phyloP scores from a whole-genome alignment of 1,140 invertebrate genomes.

The Spodoptera litura region DNA sequence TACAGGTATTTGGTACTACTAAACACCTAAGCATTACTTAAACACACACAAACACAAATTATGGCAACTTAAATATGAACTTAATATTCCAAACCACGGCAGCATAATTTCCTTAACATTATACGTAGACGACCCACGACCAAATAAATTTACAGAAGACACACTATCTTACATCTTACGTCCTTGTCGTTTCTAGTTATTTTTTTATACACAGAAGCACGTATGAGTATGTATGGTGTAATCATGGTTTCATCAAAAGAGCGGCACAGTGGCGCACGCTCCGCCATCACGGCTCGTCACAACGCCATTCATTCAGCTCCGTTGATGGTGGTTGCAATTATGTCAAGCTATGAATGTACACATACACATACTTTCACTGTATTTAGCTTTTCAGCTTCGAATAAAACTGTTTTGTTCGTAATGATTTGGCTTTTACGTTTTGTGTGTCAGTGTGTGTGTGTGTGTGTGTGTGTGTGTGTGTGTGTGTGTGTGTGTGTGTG shows the following conservation, averaged over 20 bases:
- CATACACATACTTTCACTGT: slow-evolving; percentile 48
- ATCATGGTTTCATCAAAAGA: slow-evolving; percentile 82
- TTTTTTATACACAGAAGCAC: slow-evolving; percentile 44
- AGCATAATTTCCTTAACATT: slow-evolving; percentile 3
- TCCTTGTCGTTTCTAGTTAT: slow-evolving; percentile 50
- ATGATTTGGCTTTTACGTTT: slow-evolving; percentile 46
- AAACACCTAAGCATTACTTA: not conserved
- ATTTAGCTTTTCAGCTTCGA: slow-evolving; percentile 48
- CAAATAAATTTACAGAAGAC: slow-evolving; percentile 14
- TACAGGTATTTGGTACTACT: too few species aligned
- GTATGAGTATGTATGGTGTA: slow-evolving; percentile 72
- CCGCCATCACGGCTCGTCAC: slow-evolving; percentile 75
- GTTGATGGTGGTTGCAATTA: slow-evolving; percentile 75
- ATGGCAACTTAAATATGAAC: slow-evolving; percentile 17
- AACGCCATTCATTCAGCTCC: slow-evolving; percentile 66
- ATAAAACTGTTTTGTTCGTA: slow-evolving; percentile 46
- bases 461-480: slow-evolving; percentile 24
- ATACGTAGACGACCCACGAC: not conserved
- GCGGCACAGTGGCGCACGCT: slow-evolving; percentile 64
- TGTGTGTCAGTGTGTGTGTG: slow-evolving; percentile 33
- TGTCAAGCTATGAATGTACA: slow-evolving; percentile 52
- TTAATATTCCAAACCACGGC: slow-evolving; percentile 12
- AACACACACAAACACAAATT: not conserved
- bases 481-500: slow-evolving; percentile 20
- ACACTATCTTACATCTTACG: not conserved